Evolutionary conservation across 2,888 invertebrate species (phyloP).

Genomic region (Linyphia triangularis): DNA sequence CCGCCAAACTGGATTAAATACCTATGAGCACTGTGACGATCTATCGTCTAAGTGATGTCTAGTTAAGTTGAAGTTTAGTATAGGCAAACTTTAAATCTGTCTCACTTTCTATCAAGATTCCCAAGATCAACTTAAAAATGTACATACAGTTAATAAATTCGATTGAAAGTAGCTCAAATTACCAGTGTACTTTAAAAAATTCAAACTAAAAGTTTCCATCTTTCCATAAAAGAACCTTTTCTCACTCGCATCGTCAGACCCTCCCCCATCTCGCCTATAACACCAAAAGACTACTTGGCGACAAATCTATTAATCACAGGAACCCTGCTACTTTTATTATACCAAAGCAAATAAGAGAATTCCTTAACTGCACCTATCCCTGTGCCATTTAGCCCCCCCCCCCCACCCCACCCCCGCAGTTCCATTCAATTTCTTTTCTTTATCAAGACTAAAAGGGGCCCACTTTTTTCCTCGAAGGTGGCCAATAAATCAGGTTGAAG

Average conservation of each 20-base stretch:
- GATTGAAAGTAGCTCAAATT: too few relatives aligned
- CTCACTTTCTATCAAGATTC: too few relatives aligned
- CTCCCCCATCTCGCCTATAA: too few relatives aligned
- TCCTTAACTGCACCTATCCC: neutral
- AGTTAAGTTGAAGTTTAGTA: too few relatives aligned
- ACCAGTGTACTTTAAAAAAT: neutral
- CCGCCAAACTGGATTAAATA: too few relatives aligned
- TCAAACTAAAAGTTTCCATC: neutral
- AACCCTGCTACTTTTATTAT: slow-evolving; percentile 15
- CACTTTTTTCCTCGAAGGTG: slow-evolving; percentile 37
- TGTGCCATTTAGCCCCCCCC: slow-evolving; percentile 1
- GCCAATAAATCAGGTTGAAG: slow-evolving; percentile 52
- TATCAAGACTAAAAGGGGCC: slow-evolving; percentile 52
- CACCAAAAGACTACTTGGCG: too few relatives aligned
- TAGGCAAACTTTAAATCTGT: too few relatives aligned
- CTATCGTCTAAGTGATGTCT: too few relatives aligned
- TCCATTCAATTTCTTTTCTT: slow-evolving; percentile 49
- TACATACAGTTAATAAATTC: too few relatives aligned
- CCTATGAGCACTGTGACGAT: too few relatives aligned
- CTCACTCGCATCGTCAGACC: neutral
- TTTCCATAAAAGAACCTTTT: neutral
- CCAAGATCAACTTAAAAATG: too few relatives aligned
- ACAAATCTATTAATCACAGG: neutral
- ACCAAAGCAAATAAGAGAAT: slow-evolving; percentile 44
- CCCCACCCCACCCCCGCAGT: slow-evolving; percentile 18